Base-by-base conservation (phyloP, 2,797 vertebrate genomes). In the Myotis myotis region DNA sequence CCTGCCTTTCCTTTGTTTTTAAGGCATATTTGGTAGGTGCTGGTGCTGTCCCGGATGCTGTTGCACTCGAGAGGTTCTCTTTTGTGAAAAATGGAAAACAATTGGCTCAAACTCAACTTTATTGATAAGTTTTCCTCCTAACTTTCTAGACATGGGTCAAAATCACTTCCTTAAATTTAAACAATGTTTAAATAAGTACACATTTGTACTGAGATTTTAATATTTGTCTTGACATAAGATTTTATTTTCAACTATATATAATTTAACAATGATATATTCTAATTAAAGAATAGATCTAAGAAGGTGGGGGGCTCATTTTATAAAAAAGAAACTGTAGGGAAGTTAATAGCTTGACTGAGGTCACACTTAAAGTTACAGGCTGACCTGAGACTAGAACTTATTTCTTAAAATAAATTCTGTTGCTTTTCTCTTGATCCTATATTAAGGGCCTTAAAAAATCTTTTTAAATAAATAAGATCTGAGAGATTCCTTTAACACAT, bases 391-490 rank as follows among this genome's bases (percentile, higher is more conserved):
- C 15, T 41, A 30, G 13, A 91, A 53, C 5, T 66, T 49, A 36
- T 76, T 89, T 93, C 33, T 90, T 85, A 84, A 87, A 93, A 72
- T 81, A n/a, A 87, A 41, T 85, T 95, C 16, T 82, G 6, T 57
- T 87, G 25, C 28, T 33, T 94, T 75, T 70, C 44, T 9, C 44
- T 64, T 87, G 44, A 75, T 75, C 33, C 76, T 76, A 28, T 38
- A 83, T 51, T 84, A 87, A 60, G 23, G 19, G 20, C 47, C 28
- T 62, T 62, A 30, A 62, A 60, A 60, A 38, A 53, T 81, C 9
- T 85, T 62, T 72, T 82, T 78, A 66, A 33, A 23, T 49, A 84
- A 89, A 47, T 6, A 76, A 64, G 33, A 0, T 49, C 41, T 19
- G 28, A 82, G 57, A 0, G 0, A 84, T 20, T 23, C 13, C 11